A percentile compares a stretch with the other conserved stretches of the same genome.
Conservation (phyloP, 2,113 vertebrate species). For the Paratilapia polleni region DNA sequence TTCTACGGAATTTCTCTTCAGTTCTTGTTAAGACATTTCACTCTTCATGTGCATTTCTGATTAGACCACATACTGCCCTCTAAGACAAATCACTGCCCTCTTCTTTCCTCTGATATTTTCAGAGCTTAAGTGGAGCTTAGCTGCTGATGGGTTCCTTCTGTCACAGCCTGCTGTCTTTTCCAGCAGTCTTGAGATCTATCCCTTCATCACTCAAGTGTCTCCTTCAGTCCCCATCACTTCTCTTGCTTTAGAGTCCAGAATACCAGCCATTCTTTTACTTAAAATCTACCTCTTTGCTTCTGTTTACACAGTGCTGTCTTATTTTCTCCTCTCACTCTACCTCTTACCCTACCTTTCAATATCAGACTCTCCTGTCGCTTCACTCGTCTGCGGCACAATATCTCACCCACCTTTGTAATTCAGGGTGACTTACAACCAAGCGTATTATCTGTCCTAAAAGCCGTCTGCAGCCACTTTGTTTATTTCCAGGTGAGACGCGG, state of each 20-base stretch:
- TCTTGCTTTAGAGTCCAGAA: not conserved
- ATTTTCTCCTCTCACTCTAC: not conserved
- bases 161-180: not conserved
- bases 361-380: slow-evolving; percentile 7
- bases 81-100: slow-evolving; percentile 5
- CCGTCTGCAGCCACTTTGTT: slow-evolving; percentile 21
- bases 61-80: not conserved
- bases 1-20: not conserved
- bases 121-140: not conserved
- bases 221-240: not conserved
- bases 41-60: not conserved
- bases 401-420: slow-evolving; percentile 38
- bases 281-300: not conserved
- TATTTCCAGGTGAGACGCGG: slow-evolving; percentile 11
- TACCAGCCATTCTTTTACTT: not conserved
- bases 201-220: slow-evolving; percentile 28
- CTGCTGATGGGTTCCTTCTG: not conserved
- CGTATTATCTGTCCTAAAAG: slow-evolving; percentile 3
- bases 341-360: not conserved
- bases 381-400: slow-evolving; percentile 1
- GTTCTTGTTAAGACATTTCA: not conserved
- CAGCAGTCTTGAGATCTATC: not conserved
- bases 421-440: slow-evolving; percentile 45
- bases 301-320: not conserved
- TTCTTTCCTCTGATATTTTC: not conserved